Conservation (phyloP, 2,797 vertebrate genomes). For the Decapterus maruadsi region DNA sequence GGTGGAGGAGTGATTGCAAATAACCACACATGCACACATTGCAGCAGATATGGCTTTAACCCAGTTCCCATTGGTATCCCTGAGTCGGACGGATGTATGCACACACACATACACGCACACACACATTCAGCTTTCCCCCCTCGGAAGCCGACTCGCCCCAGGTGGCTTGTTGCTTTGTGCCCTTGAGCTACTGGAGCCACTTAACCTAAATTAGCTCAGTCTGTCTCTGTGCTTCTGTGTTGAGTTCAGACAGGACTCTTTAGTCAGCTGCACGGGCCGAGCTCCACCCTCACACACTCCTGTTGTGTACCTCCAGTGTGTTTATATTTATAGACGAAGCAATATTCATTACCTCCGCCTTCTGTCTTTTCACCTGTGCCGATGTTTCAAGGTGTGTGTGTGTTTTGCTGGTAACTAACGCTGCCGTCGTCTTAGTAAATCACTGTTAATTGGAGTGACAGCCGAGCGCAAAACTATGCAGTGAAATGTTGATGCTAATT, state of each 20-base stretch:
- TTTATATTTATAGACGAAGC: not conserved
- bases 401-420: not conserved
- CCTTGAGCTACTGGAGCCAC: slow-evolving; percentile 77
- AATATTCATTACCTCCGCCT: not conserved
- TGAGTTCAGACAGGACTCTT: slow-evolving; percentile 61
- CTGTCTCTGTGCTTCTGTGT: slow-evolving; percentile 49
- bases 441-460: not conserved
- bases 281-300: slow-evolving; percentile 4
- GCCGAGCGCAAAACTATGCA: slow-evolving; percentile 6
- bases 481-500: slow-evolving; percentile 36
- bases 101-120: slow-evolving; percentile 17
- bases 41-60: slow-evolving; percentile 47
- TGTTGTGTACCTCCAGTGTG: not conserved
- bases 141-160: slow-evolving; percentile 56
- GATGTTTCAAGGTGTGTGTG: not conserved
- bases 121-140: slow-evolving; percentile 21
- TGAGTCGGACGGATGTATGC: slow-evolving; percentile 9
- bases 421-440: slow-evolving; percentile 3
- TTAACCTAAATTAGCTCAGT: slow-evolving; percentile 81
- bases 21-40: slow-evolving; percentile 31
- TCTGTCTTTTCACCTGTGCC: not conserved
- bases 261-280: slow-evolving; percentile 42
- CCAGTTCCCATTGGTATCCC: slow-evolving; percentile 33
- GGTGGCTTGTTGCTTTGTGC: slow-evolving; percentile 76
- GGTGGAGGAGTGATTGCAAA: slow-evolving; percentile 24